A percentile compares a stretch with the other conserved stretches of the same genome.
Conservation (phyloP, 2,888 invertebrate genomes). For the Oscheius onirici region DNA sequence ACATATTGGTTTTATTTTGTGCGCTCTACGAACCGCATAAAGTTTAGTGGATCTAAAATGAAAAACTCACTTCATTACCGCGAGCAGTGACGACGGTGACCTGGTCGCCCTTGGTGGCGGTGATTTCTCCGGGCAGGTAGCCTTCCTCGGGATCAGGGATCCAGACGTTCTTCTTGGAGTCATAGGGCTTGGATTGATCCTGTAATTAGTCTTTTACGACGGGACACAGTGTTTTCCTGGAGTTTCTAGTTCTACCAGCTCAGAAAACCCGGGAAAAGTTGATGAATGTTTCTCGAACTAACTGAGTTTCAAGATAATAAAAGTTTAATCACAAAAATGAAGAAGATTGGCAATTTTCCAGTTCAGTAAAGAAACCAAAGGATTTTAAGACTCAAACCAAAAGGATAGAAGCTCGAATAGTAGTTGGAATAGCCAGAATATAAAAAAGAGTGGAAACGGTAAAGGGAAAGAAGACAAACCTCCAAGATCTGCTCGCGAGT, state of each 20-base stretch:
- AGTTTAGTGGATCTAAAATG: neutral
- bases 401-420: neutral
- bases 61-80: slow-evolving; percentile 56
- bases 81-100: slow-evolving; percentile 87
- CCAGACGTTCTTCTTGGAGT: slow-evolving; percentile 67
- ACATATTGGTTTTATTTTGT: slow-evolving; percentile 18
- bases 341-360: too few relatives aligned
- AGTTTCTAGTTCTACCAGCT: neutral
- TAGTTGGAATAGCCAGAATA: neutral
- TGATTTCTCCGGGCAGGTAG: slow-evolving; percentile 94
- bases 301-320: too few relatives aligned
- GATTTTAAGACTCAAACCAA: neutral
- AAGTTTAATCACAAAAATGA: too few relatives aligned
- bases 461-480: slow-evolving; percentile 41
- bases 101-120: slow-evolving; percentile 96
- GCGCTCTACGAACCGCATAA: neutral
- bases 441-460: neutral
- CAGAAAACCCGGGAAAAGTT: too few relatives aligned
- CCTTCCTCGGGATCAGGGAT: slow-evolving; percentile 75
- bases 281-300: too few relatives aligned
- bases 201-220: slow-evolving; percentile 33
- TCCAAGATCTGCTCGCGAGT: slow-evolving; percentile 66
- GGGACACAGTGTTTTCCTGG: neutral
- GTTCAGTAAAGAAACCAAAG: neutral
- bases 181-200: slow-evolving; percentile 62